These are phyloP conservation scores for Eumaeus atala DNA, from an alignment of 1,140 invertebrate species.

Conservation along the genomic window DNA sequence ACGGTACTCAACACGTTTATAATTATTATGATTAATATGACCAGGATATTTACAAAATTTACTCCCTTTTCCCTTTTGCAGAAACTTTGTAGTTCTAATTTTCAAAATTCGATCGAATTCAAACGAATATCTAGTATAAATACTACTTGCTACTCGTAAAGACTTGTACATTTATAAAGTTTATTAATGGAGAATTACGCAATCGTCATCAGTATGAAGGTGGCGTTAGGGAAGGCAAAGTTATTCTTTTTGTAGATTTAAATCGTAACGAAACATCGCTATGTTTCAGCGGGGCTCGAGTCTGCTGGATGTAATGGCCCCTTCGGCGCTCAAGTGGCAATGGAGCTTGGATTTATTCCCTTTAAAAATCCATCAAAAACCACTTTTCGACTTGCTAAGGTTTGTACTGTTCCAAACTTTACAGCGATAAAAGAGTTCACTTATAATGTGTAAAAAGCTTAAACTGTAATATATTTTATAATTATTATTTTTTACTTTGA, in stretches of 20 bases:
- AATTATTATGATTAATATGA: too few relatives aligned
- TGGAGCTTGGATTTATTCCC: constrained; percentile 23
- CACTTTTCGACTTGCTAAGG: constrained; percentile 17
- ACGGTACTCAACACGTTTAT: too few relatives aligned
- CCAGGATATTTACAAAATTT: too few relatives aligned
- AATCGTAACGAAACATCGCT: constrained; percentile 14
- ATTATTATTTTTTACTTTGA: too few relatives aligned
- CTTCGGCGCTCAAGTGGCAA: constrained; percentile 19
- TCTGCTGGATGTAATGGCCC: constrained; percentile 15
- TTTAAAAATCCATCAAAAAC: constrained; percentile 27
- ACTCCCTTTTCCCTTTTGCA: too few relatives aligned
- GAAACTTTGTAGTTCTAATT: too few relatives aligned
- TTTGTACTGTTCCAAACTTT: constrained; percentile 16
- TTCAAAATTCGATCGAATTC: too few relatives aligned
- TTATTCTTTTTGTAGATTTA: constrained; percentile 16
- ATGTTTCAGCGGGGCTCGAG: constrained; percentile 1
- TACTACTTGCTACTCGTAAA: too few relatives aligned
- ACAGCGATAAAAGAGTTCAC: constrained; percentile 19
- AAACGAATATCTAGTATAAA: too few relatives aligned
- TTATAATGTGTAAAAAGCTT: constrained; percentile 15
- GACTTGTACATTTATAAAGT: too few relatives aligned
- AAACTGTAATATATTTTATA: background rate
- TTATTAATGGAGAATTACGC: too few relatives aligned
- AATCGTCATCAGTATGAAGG: constrained; percentile 15
- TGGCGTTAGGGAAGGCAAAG: constrained; percentile 4